Conservation (phyloP, 2,797 vertebrate species). For the Enteromius mattozi region DNA sequence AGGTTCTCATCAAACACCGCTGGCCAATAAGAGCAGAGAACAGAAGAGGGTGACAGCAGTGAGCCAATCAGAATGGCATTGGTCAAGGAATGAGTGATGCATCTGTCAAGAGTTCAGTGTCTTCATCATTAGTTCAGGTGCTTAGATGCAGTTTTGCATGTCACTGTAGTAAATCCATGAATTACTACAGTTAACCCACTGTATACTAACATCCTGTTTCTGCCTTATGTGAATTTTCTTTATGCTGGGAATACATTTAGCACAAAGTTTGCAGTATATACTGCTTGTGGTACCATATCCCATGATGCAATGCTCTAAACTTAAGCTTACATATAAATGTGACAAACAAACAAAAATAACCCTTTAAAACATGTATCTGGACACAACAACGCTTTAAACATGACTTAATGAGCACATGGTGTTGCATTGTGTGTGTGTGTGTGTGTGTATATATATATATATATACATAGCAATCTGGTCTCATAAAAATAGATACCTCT, state of each 20-base stretch:
- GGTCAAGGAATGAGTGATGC: conserved; percentile 20
- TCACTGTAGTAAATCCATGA: neutral
- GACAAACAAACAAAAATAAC: neutral
- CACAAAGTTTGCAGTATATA: neutral
- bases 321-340: neutral
- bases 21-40: conserved; percentile 46
- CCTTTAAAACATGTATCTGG: neutral
- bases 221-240: neutral
- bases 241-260: neutral
- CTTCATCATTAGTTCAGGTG: neutral
- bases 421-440: neutral
- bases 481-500: too few relatives aligned
- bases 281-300: neutral
- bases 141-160: neutral
- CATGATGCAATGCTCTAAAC: neutral
- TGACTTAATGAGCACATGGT: neutral
- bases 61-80: conserved; percentile 64
- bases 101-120: neutral
- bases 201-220: neutral
- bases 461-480: too few relatives aligned
- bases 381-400: neutral
- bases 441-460: too few relatives aligned
- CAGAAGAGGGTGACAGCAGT: conserved; percentile 1
- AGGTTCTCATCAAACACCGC: neutral
- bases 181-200: neutral